Base-by-base conservation (phyloP, 2,113 vertebrate species). In the Clupea harengus region DNA sequence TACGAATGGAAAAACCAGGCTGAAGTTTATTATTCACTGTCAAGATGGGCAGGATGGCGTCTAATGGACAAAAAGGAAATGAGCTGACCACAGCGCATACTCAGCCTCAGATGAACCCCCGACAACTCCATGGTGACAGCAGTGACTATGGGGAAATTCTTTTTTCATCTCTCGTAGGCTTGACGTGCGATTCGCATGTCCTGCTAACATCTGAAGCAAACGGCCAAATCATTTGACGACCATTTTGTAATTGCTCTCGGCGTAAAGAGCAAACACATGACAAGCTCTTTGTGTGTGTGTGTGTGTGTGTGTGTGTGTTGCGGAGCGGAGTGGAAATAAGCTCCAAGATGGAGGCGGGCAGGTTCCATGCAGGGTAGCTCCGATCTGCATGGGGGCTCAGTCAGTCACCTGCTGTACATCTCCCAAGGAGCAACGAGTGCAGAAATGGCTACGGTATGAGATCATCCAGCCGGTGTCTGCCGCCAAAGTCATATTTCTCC, bases 401-500 rank as follows among this genome's bases (percentile, higher is more conserved):
- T 3, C 54, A 22, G 57, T 87, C 84, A 83, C 88, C 84, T 88
- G 80, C 87, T 85, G 46, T 82, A 67, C 67, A 18, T 85, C 64
- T 86, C 46, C 52, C 75, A n/a, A 85, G 6, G 83, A 85, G 45
- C 86, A 78, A 60, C 44, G 50, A 87, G n/a, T 75, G 81, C 75
- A 84, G 81, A 81, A 81, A 84, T 82, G 87, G 78, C 82, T 85
- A 64, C 82, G 2, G 85, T 84, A 85, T 86, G 84, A 88, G 84
- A 81, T 88, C 88, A 85, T 87, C 82, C 85, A 84, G 49, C 72
- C 45, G 10, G 45, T 82, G 87, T 85, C 84, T 85, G 84, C 75
- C 84, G 88, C 85, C 78, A 83, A 88, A 88, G 85, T 82, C 52
- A 86, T 87, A 89, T 89, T 89, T 88, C 87, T 89, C 83, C 78